Conservation (phyloP, 2,797 vertebrate species). For the Pangasius sanitwongsei region DNA sequence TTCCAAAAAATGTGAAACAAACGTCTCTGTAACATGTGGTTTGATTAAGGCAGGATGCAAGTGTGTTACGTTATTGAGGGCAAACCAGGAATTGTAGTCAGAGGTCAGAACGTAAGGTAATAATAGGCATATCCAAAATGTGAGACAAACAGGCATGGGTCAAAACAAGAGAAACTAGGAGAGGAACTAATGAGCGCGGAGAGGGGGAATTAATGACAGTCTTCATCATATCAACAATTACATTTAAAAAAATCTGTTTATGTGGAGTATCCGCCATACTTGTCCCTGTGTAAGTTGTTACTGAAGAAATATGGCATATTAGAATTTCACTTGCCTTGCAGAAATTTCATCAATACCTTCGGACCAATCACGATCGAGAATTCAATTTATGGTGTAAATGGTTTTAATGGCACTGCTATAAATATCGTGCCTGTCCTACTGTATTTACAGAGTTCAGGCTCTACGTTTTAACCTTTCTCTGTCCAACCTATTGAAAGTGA, state of each 20-base stretch:
- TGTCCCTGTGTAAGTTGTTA: not conserved
- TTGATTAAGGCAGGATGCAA: not conserved
- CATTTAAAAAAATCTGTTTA: not conserved
- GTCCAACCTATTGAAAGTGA: not conserved
- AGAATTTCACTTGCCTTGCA: not conserved
- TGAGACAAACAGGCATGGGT: not conserved
- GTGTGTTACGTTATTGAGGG: too few species aligned
- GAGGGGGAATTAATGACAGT: not conserved
- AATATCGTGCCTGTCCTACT: not conserved
- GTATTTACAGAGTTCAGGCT: conserved; percentile 27
- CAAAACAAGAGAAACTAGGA: not conserved
- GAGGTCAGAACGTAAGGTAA: not conserved
- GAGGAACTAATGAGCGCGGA: not conserved
- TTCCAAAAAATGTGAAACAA: not conserved
- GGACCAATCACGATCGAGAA: not conserved
- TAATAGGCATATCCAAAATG: not conserved
- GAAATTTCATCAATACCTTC: not conserved
- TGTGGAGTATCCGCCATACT: not conserved
- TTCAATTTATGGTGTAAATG: not conserved
- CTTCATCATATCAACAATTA: not conserved
- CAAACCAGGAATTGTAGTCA: not conserved
- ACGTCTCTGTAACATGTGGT: not conserved
- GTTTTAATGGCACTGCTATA: not conserved
- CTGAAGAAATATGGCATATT: not conserved
- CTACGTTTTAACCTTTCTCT: not conserved